Conservation (phyloP, 92 coral and sea anemone species). For the Palythoa grandiflora region DNA sequence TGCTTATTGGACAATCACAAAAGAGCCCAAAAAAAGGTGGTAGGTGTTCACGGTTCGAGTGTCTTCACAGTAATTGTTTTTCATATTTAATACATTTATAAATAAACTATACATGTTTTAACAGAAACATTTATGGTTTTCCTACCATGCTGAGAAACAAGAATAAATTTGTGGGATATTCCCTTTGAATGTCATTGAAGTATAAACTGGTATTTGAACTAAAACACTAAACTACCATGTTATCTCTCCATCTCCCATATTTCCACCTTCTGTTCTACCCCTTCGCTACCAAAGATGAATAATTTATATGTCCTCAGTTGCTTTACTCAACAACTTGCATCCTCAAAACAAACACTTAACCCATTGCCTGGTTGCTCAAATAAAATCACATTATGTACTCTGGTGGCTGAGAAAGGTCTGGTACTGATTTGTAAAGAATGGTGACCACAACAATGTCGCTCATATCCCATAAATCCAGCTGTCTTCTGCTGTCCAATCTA, state of each 20-base stretch:
- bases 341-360: slow-evolving; percentile 5
- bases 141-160: slow-evolving; percentile 29
- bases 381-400: slow-evolving; percentile 5
- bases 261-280: background rate
- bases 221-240: slow-evolving; percentile 9
- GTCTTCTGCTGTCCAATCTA: slow-evolving; percentile 7
- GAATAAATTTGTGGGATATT: slow-evolving; percentile 17
- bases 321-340: slow-evolving; percentile 1
- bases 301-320: slow-evolving; percentile 3
- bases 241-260: slow-evolving; percentile 21
- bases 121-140: slow-evolving; percentile 7
- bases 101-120: slow-evolving; percentile 11
- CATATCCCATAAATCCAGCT: slow-evolving; percentile 5
- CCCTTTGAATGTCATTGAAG: background rate
- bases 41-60: slow-evolving; percentile 5
- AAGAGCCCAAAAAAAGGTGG: background rate
- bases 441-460: slow-evolving; percentile 4
- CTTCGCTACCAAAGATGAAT: slow-evolving; percentile 13
- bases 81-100: slow-evolving; percentile 12
- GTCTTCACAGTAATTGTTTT: slow-evolving; percentile 8
- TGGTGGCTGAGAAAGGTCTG: slow-evolving; percentile 15
- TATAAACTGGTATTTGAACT: slow-evolving; percentile 19
- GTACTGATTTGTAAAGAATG: slow-evolving; percentile 8
- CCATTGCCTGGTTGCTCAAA: slow-evolving; percentile 8
- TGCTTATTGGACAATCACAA: slow-evolving; percentile 7